Evolutionary conservation across 2,888 invertebrate genomes (phyloP).

Genomic region (Apantesis nais): DNA sequence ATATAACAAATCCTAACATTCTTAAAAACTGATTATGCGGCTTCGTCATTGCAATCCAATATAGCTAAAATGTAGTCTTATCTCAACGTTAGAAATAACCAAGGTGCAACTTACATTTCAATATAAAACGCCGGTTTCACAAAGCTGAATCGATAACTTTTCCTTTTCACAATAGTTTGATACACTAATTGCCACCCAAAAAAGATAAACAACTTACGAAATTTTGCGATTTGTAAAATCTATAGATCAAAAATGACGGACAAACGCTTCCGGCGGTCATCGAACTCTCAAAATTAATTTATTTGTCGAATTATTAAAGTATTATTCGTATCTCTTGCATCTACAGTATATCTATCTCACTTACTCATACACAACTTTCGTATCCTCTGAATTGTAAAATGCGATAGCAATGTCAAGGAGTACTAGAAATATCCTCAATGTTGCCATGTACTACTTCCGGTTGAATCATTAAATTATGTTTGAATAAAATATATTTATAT

Average conservation of each 20-base stretch:
- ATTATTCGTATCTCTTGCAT: conserved; percentile 26
- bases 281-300: conserved; percentile 57
- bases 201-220: conserved; percentile 46
- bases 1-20: conserved; percentile 17
- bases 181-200: conserved; percentile 48
- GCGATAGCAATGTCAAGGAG: conserved; percentile 14
- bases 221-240: conserved; percentile 61
- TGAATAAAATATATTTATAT: background rate
- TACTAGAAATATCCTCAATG: conserved; percentile 14
- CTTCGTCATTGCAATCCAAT: conserved; percentile 62
- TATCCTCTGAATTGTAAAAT: background rate
- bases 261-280: conserved; percentile 69
- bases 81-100: conserved; percentile 33
- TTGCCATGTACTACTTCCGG: conserved; percentile 18
- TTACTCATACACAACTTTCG: background rate
- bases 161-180: conserved; percentile 36
- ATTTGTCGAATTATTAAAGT: conserved; percentile 28
- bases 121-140: conserved; percentile 29
- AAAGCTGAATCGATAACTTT: conserved; percentile 41
- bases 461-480: background rate
- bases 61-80: conserved; percentile 45
- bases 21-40: conserved; percentile 65
- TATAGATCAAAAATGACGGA: conserved; percentile 76
- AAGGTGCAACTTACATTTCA: conserved; percentile 53
- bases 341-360: conserved; percentile 28